Evolutionary conservation across 2,113 vertebrate species (phyloP).

Genomic region (Paradoxurus hermaphroditus): DNA sequence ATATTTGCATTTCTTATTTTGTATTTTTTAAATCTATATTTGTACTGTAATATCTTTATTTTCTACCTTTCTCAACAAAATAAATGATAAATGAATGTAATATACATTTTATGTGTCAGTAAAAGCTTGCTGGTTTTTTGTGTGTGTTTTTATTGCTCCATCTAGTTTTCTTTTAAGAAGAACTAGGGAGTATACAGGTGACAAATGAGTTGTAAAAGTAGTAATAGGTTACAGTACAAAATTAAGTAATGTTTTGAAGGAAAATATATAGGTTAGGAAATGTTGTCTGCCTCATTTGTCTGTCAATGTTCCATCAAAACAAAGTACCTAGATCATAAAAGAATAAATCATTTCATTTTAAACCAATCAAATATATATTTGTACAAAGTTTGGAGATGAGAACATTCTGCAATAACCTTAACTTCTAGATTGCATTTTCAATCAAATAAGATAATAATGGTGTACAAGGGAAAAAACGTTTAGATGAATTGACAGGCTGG

Average conservation of each 20-base stretch:
- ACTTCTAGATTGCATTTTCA: background rate
- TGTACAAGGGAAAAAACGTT: background rate
- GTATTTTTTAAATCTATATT: background rate
- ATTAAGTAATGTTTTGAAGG: background rate
- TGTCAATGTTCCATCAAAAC: background rate
- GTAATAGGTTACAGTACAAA: background rate
- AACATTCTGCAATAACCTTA: background rate
- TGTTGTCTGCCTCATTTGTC: background rate
- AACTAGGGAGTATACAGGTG: background rate
- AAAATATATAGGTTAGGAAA: background rate
- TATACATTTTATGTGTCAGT: background rate
- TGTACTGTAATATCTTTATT: background rate
- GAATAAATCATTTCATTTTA: background rate
- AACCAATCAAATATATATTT: background rate
- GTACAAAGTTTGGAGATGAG: background rate
- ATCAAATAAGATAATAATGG: background rate
- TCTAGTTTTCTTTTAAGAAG: background rate
- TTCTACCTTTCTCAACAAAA: background rate
- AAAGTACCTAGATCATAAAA: background rate
- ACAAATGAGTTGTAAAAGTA: background rate
- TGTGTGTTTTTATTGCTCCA: background rate
- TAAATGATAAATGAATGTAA: background rate
- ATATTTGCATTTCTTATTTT: background rate
- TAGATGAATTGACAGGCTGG: background rate
- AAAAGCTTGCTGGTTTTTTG: background rate